A percentile compares a stretch with the other conserved stretches of the same genome.
phyloP scores from a whole-genome alignment of 2,797 vertebrate species.

The Toxotes lorentzi region DNA sequence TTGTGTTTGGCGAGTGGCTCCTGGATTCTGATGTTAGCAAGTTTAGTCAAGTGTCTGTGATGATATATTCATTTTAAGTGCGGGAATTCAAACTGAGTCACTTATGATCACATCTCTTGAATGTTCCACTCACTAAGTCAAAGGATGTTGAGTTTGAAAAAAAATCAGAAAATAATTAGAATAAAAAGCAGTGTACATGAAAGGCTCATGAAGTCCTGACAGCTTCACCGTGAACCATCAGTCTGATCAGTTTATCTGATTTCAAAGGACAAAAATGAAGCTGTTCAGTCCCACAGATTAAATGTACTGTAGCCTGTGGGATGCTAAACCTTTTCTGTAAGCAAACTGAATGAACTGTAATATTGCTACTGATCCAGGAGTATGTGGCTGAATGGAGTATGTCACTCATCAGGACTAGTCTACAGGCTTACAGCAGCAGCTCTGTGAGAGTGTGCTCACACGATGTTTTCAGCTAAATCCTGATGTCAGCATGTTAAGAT shows the following conservation, averaged over 20 bases:
- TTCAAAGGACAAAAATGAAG: neutral
- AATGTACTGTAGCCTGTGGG: neutral
- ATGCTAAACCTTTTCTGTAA: neutral
- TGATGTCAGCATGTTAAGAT: neutral
- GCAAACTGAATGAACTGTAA: neutral
- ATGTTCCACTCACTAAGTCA: neutral
- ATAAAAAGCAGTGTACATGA: neutral
- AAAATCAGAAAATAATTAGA: neutral
- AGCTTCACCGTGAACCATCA: neutral
- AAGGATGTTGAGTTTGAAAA: neutral
- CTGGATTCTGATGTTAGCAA: neutral
- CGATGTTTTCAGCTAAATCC: neutral
- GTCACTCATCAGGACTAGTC: too few species aligned
- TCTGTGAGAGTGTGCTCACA: neutral
- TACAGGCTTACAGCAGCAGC: too few species aligned
- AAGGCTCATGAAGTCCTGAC: neutral
- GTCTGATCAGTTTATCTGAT: neutral
- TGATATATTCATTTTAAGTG: neutral
- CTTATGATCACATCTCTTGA: constrained; percentile 2
- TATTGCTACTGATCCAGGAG: neutral
- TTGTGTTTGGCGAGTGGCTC: neutral
- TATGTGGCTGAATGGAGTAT: neutral
- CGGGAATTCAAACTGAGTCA: neutral
- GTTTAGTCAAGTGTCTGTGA: neutral
- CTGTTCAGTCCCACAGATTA: neutral